phyloP scores from a whole-genome alignment of 2,113 vertebrate species.

The Microtus pennsylvanicus region DNA sequence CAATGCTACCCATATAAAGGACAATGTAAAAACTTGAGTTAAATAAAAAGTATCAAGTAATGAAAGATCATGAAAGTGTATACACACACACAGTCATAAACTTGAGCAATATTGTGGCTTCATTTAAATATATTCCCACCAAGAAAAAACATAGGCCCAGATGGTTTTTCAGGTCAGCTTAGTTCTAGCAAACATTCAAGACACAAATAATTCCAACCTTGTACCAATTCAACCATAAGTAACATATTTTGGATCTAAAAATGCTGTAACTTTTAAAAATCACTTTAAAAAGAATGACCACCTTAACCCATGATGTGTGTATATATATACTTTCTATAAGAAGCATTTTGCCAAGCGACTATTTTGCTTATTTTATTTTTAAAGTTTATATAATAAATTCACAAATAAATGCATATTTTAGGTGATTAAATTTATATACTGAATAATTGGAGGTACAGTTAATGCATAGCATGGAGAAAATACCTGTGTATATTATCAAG shows the following conservation, averaged over 20 bases:
- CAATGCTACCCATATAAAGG: neutral
- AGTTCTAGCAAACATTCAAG: neutral
- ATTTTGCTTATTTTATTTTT: neutral
- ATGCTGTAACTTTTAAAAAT: neutral
- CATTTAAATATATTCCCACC: neutral
- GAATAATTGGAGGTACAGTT: neutral
- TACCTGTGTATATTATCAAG: neutral
- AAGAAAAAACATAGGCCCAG: neutral
- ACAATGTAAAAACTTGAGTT: neutral
- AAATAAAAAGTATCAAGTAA: neutral
- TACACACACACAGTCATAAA: neutral
- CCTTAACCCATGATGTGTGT: neutral
- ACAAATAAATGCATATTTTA: neutral
- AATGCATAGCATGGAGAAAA: neutral
- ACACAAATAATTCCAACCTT: conserved; percentile 8
- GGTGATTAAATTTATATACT: neutral
- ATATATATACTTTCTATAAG: neutral
- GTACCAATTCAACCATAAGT: neutral
- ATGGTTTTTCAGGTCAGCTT: neutral
- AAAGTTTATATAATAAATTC: neutral
- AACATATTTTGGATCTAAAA: neutral
- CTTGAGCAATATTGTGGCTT: neutral
- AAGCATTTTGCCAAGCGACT: neutral
- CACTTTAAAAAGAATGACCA: neutral
- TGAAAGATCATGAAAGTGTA: neutral